Evolutionary conservation across 2,888 invertebrate species (phyloP).

Genomic region (Yponomeuta plumbellus): DNA sequence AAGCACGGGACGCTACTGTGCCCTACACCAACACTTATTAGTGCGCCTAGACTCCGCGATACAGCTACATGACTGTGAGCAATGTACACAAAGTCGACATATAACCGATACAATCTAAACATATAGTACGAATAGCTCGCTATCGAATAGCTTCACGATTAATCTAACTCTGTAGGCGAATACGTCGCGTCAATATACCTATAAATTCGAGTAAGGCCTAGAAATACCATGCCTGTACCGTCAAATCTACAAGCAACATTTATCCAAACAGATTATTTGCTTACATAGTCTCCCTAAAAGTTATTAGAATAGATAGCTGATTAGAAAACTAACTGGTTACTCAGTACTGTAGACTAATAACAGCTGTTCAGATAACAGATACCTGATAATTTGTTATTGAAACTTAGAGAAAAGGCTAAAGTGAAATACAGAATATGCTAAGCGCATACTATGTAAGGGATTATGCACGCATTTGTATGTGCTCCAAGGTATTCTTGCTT

Average conservation of each 20-base stretch:
- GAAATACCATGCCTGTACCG: constrained; percentile 61
- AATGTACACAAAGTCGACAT: constrained; percentile 3
- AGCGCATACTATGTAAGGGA: not conserved
- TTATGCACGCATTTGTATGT: not conserved
- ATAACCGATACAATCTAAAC: constrained; percentile 7
- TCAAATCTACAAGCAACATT: constrained; percentile 69
- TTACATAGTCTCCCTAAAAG: not conserved
- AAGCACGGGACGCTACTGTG: constrained; percentile 62
- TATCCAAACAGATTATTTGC: constrained; percentile 53
- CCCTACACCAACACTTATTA: constrained; percentile 44
- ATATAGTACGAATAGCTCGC: constrained; percentile 6
- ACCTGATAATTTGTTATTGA: not conserved
- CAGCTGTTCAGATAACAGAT: not conserved
- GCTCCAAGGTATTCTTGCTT: not conserved
- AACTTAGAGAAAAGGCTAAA: not conserved
- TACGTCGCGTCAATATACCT: not conserved
- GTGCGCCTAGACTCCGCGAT: not conserved
- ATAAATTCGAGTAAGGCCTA: constrained; percentile 20
- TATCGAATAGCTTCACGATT: constrained; percentile 7
- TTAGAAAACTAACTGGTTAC: not conserved
- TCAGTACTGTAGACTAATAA: not conserved
- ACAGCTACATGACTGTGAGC: not conserved
- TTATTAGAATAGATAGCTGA: not conserved
- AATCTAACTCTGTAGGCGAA: not conserved
- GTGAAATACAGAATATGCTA: not conserved